Conservation (phyloP, 2,113 vertebrate species). For the Charadrius vociferus region DNA sequence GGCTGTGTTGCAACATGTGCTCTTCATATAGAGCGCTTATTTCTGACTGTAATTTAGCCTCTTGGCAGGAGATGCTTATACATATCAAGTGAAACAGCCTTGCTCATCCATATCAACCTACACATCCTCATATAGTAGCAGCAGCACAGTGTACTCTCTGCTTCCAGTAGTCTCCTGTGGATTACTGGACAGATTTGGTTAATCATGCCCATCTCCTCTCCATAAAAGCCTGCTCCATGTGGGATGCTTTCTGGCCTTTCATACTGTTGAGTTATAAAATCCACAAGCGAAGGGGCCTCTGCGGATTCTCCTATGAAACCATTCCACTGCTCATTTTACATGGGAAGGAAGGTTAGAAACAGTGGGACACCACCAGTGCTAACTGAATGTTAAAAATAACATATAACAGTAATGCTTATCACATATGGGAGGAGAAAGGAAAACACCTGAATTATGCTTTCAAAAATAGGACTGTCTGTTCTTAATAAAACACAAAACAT, state of each 20-base stretch:
- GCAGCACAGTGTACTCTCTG: not conserved
- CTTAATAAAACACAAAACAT: not conserved
- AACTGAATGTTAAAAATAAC: not conserved
- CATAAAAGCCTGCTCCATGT: not conserved
- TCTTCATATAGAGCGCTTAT: not conserved
- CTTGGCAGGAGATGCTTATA: not conserved
- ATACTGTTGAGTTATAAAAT: not conserved
- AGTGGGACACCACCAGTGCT: not conserved
- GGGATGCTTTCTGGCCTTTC: not conserved
- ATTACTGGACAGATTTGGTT: not conserved
- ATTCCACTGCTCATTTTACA: not conserved
- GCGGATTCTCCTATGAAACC: not conserved
- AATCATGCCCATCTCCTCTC: not conserved
- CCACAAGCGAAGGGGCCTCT: not conserved
- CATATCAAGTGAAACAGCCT: not conserved
- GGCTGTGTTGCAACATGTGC: not conserved
- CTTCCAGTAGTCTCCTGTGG: not conserved
- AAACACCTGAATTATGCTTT: not conserved
- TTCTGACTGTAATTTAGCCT: conserved; percentile 17
- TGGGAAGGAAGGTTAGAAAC: not conserved
- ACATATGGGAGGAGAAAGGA: not conserved
- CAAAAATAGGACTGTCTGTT: not conserved
- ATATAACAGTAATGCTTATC: not conserved
- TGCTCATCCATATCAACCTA: not conserved
- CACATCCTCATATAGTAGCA: not conserved